Conservation (phyloP, 2,797 vertebrate species). For the Rachycentron canadum region DNA sequence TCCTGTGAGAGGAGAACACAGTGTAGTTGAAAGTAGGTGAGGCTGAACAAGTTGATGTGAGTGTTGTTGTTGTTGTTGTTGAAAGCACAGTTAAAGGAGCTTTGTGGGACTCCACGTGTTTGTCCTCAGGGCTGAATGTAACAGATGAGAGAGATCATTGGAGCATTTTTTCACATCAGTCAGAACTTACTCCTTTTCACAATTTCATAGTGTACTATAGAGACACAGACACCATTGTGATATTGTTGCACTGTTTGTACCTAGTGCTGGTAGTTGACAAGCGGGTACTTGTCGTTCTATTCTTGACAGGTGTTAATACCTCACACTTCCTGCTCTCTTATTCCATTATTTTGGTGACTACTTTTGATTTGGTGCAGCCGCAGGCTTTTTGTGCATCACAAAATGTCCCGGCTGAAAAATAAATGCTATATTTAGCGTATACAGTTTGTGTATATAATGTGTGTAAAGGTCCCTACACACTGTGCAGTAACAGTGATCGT, state of each 20-base stretch:
- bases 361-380: slow-evolving; percentile 11
- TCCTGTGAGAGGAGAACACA: slow-evolving; percentile 36
- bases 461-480: not conserved
- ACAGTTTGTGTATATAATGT: not conserved
- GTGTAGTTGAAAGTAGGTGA: slow-evolving; percentile 64
- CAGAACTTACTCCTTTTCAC: slow-evolving; percentile 64
- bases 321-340: slow-evolving; percentile 24
- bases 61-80: slow-evolving; percentile 59
- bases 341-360: slow-evolving; percentile 18
- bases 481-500: not conserved
- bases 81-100: slow-evolving; percentile 70
- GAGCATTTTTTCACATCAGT: slow-evolving; percentile 67
- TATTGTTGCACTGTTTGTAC: slow-evolving; percentile 55
- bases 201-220: slow-evolving; percentile 44
- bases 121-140: slow-evolving; percentile 79
- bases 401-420: not conserved
- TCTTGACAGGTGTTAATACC: slow-evolving; percentile 52
- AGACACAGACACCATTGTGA: slow-evolving; percentile 57
- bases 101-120: slow-evolving; percentile 73
- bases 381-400: not conserved
- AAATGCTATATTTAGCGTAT: not conserved
- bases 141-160: slow-evolving; percentile 77
- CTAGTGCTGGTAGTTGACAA: slow-evolving; percentile 52
- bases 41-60: slow-evolving; percentile 48
- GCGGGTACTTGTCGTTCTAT: slow-evolving; percentile 50